A percentile compares a stretch with the other conserved stretches of the same genome.
Conservation (phyloP, 2,888 invertebrate species). For the Neoaliturus tenellus region DNA sequence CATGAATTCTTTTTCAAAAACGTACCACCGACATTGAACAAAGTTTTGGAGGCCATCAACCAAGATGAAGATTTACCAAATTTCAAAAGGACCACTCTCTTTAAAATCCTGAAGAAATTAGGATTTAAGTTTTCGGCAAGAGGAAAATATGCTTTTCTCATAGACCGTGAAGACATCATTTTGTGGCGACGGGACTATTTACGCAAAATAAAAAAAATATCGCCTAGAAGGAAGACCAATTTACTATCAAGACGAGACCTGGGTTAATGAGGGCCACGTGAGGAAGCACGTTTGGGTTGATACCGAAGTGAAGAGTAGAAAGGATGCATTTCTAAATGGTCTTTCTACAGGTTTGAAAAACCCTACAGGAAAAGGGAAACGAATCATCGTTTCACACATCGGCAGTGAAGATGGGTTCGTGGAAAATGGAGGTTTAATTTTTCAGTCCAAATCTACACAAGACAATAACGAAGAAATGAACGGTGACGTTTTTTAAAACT, state of each 20-base stretch:
- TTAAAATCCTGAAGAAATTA: not conserved
- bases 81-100: not conserved
- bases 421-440: not conserved
- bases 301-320: not conserved
- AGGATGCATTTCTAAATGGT: not conserved
- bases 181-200: not conserved
- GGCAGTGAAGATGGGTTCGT: slow-evolving; percentile 3
- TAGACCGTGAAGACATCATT: not conserved
- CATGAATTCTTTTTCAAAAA: not conserved
- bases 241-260: not conserved
- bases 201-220: not conserved
- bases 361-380: not conserved
- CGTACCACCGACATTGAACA: not conserved
- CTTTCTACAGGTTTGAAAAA: not conserved
- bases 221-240: not conserved
- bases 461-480: slow-evolving; percentile 1
- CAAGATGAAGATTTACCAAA: not conserved
- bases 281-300: not conserved
- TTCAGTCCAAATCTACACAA: not conserved
- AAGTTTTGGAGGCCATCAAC: not conserved
- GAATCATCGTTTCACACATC: not conserved
- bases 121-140: not conserved
- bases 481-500: not conserved
- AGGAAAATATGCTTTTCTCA: not conserved
- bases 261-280: slow-evolving; percentile 1